A percentile compares a stretch with the other conserved stretches of the same genome.
These are phyloP conservation scores for Zalophus californianus DNA, from an alignment of 2,797 vertebrate genomes.

Conservation along the genomic window DNA sequence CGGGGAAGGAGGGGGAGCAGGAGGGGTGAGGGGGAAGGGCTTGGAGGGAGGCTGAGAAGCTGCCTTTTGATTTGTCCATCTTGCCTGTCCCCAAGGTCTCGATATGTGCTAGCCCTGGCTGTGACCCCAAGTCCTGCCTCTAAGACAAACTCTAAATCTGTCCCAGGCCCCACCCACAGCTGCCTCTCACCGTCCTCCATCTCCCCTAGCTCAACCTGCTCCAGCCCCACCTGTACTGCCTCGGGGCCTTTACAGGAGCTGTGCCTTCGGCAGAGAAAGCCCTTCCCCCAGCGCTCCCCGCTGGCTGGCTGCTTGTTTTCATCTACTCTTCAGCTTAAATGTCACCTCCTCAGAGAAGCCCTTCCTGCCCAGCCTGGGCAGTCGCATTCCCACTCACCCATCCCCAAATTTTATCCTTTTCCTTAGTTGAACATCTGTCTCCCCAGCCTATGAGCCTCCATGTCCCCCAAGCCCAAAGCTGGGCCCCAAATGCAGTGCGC, in stretches of 20 bases:
- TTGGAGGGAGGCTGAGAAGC: neutral
- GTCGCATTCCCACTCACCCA: neutral
- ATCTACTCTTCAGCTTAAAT: neutral
- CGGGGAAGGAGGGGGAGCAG: rapidly evolving
- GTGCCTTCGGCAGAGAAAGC: neutral
- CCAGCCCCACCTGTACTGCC: neutral
- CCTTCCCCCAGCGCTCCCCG: neutral
- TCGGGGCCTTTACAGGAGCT: neutral
- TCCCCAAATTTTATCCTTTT: neutral
- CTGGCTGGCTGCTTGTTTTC: neutral
- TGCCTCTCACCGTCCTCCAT: neutral
- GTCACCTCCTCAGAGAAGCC: neutral
- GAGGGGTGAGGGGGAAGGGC: neutral
- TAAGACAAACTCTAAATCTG: neutral
- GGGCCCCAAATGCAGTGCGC: neutral
- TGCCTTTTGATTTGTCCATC: neutral
- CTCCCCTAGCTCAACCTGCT: neutral
- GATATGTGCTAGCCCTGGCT: neutral
- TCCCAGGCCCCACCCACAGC: neutral
- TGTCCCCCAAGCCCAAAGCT: neutral
- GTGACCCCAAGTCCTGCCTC: neutral
- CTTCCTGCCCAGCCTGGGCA: neutral
- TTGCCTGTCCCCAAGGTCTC: neutral
- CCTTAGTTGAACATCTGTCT: neutral
- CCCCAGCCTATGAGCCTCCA: neutral